These are phyloP conservation scores for Thereva nobilitata DNA, from an alignment of 2,888 invertebrate species.

Conservation along the genomic window DNA sequence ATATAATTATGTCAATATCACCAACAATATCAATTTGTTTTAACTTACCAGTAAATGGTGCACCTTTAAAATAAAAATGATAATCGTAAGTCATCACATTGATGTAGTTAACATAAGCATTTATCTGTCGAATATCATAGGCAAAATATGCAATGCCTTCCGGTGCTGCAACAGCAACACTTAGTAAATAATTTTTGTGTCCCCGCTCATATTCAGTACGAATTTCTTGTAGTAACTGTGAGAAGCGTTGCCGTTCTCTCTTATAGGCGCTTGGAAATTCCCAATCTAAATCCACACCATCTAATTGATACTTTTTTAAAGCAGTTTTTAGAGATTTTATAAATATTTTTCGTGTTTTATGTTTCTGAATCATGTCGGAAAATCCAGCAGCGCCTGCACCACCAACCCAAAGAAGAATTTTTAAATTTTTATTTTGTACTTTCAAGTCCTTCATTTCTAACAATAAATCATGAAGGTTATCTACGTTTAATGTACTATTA, in stretches of 20 bases:
- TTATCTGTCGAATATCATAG: conserved; percentile 78
- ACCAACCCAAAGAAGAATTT: conserved; percentile 76
- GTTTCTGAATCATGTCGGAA: conserved; percentile 71
- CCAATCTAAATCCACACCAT: conserved; percentile 73
- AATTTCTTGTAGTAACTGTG: conserved; percentile 74
- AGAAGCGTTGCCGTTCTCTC: conserved; percentile 73
- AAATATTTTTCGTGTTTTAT: conserved; percentile 69
- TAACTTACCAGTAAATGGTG: conserved; percentile 73
- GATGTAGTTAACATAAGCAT: conserved; percentile 80
- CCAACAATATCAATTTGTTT: background rate
- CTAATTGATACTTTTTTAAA: conserved; percentile 51
- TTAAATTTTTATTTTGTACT: conserved; percentile 66
- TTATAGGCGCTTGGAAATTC: conserved; percentile 76
- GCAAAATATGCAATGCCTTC: conserved; percentile 73
- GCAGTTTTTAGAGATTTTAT: conserved; percentile 61
- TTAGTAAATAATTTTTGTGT: conserved; percentile 66
- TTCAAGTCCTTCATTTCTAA: conserved; percentile 60
- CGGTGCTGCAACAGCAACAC: conserved; percentile 80
- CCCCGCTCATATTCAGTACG: conserved; percentile 67
- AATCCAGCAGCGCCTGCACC: conserved; percentile 65
- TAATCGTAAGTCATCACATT: conserved; percentile 94
- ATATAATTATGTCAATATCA: background rate
- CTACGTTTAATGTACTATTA: conserved; percentile 65
- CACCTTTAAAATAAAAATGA: conserved; percentile 74
- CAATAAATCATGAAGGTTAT: conserved; percentile 53